phyloP scores from a whole-genome alignment of 2,888 invertebrate species.

The Helleia helle region DNA sequence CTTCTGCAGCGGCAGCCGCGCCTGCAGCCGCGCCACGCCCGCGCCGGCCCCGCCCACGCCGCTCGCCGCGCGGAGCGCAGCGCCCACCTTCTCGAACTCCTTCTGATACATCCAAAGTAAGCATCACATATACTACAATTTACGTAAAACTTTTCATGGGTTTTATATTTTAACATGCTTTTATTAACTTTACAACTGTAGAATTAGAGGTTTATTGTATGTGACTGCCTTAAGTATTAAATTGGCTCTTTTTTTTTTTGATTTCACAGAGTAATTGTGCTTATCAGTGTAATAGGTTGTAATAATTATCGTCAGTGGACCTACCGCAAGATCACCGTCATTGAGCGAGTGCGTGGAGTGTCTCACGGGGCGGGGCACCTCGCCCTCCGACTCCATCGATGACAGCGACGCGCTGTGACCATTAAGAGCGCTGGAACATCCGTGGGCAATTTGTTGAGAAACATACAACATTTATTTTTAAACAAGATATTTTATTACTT shows the following conservation, averaged over 20 bases:
- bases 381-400: constrained; percentile 88
- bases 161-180: too few species aligned
- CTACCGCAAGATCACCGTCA: constrained; percentile 89
- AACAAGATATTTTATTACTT: too few species aligned
- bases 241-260: too few species aligned
- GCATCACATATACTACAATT: too few species aligned
- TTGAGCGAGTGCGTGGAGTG: constrained; percentile 88
- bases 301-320: constrained; percentile 23
- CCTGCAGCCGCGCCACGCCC: constrained; percentile 64
- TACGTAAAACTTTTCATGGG: too few species aligned
- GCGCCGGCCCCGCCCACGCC: constrained; percentile 22
- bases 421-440: constrained; percentile 43
- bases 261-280: too few species aligned
- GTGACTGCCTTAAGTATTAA: too few species aligned
- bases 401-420: constrained; percentile 68
- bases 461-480: neutral
- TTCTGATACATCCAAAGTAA: too few species aligned
- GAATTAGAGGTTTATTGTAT: too few species aligned
- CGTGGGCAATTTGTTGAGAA: neutral
- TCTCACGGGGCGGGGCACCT: constrained; percentile 75
- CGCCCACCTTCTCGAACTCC: constrained; percentile 80
- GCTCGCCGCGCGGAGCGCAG: constrained; percentile 63
- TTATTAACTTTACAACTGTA: too few species aligned
- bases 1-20: constrained; percentile 87
- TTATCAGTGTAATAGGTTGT: too few species aligned